phyloP scores from a whole-genome alignment of 2,113 vertebrate genomes.

The Nothobranchius kuhntae region DNA sequence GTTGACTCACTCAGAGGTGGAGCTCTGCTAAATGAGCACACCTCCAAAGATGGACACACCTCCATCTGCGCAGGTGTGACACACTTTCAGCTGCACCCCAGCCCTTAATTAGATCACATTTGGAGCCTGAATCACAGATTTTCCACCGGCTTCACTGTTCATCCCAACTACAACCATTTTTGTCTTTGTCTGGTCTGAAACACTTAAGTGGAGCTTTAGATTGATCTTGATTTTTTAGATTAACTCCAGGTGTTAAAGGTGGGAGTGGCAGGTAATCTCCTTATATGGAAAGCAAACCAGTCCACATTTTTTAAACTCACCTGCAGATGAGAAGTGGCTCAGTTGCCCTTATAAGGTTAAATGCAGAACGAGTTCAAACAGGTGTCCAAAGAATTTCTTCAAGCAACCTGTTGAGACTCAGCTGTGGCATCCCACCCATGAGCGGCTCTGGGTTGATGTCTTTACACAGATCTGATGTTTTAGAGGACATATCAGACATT shows the following conservation, averaged over 20 bases:
- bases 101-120: conserved; percentile 21
- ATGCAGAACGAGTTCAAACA: conserved; percentile 5
- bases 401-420: conserved; percentile 4
- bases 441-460: no score
- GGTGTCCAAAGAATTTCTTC: not conserved
- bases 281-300: conserved; percentile 70
- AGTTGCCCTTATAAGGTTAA: conserved; percentile 72
- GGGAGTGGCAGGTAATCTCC: conserved; percentile 42
- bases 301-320: conserved; percentile 30
- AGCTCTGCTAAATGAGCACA: conserved; percentile 53
- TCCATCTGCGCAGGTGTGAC: conserved; percentile 56
- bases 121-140: conserved; percentile 10
- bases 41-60: conserved; percentile 40
- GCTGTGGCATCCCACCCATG: not conserved
- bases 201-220: not conserved
- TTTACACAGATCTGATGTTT: not conserved
- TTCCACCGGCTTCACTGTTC: not conserved
- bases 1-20: conserved; percentile 66
- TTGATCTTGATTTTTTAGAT: not conserved
- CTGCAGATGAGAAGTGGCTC: conserved; percentile 23
- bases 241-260: conserved; percentile 41
- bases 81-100: conserved; percentile 42
- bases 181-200: not conserved
- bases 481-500: not conserved
- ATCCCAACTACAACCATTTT: not conserved